These are phyloP conservation scores for Martes martes DNA, from an alignment of 2,113 vertebrate genomes.

Conservation along the genomic window DNA sequence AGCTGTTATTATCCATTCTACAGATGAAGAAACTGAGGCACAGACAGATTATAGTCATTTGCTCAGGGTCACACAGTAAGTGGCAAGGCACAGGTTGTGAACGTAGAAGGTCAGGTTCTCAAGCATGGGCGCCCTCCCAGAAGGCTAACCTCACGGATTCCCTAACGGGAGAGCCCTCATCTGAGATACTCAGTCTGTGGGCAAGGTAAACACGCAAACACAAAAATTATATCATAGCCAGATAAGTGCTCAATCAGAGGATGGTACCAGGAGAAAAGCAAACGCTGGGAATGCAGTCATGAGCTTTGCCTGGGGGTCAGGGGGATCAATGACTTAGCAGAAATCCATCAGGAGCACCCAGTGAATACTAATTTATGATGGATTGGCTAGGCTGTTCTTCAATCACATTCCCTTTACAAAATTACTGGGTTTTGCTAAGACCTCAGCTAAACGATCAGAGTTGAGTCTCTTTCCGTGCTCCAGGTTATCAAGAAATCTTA, in stretches of 20 bases:
- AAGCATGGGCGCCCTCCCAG: fast-evolving
- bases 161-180: not conserved
- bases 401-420: not conserved
- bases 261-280: not conserved
- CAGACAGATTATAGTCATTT: not conserved
- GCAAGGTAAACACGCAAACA: not conserved
- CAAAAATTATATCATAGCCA: too few relatives aligned
- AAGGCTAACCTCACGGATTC: not conserved
- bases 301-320: not conserved
- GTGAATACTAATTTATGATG: not conserved
- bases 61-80: not conserved
- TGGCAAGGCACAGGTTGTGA: not conserved
- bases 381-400: not conserved
- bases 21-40: not conserved
- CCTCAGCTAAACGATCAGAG: not conserved
- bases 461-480: not conserved
- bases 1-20: not conserved
- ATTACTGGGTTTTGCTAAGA: not conserved
- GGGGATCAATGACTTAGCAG: not conserved
- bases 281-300: not conserved
- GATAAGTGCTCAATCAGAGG: not conserved
- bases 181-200: not conserved
- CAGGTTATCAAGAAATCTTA: constrained; percentile 38
- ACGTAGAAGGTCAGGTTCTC: not conserved
- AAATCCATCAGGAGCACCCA: not conserved